Base-by-base conservation (phyloP, 2,888 invertebrate species). In the Neria commutata region DNA sequence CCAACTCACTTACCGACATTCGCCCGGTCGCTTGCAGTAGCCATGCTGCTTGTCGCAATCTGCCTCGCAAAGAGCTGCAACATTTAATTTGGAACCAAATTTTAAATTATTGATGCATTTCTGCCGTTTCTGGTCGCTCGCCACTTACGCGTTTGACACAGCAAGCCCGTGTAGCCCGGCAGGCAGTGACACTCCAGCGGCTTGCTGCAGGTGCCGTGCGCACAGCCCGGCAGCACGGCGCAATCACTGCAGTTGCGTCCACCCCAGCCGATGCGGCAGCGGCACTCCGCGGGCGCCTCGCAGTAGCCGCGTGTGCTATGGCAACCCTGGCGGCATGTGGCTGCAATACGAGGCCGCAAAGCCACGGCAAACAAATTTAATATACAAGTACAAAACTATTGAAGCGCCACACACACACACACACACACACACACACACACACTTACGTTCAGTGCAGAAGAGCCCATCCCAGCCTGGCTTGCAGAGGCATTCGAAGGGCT, bases 131-230 rank as follows among this genome's bases (percentile, higher is more conserved):
- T 51, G 55, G n/a, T 25, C 42, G 19, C 10, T 47, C 11, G n/a
- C 1, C 63, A 84, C 90, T 88, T 81, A 96, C 95, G 91, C 67
- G 89, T 91, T 81, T 95, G 92, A 72, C 93, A 94, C 53, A 94
- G 83, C 58, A 94, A 84, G 59, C 96, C 96, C 11, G 92, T 94
- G 86, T 91, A 97, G n/a, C 96, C 96, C 2, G 92, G 90, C 54
- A 89, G 83, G 78, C 97, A 97, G 76, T 90, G 90, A 83, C 97
- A 97, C 80, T 96, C 93, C 34, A 94, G 85, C 3, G 95, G 94
- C 77, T 92, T 91, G 67, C 89, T 88, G 80, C 96, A 97, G 74
- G 88, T 91, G 10, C 97, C 96, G 74, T 94, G 91, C 72, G 90
- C 89, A 81, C 96, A 97, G 66, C 95, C 95, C 0, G 96, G 95